Conservation (phyloP, 1,140 invertebrate species). For the Psilanteris sp. region DNA sequence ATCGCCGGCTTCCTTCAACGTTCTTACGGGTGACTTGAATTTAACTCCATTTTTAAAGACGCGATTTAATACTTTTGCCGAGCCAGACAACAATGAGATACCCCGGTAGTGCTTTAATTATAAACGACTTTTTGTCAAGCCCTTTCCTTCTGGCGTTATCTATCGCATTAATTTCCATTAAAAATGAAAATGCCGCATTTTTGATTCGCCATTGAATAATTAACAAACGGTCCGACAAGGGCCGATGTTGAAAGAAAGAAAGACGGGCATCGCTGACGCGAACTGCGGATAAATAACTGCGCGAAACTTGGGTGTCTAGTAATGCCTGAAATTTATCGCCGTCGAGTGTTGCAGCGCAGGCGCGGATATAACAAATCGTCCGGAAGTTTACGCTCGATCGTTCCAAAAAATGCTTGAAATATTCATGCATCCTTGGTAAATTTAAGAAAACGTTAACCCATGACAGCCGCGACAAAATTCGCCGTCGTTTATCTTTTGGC, state of each 20-base stretch:
- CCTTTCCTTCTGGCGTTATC: conserved; percentile 16
- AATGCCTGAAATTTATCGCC: conserved; percentile 59
- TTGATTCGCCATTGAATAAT: conserved; percentile 46
- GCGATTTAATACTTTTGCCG: conserved; percentile 55
- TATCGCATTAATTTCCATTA: conserved; percentile 48
- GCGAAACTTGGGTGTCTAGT: conserved; percentile 52
- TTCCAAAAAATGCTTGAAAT: conserved; percentile 55
- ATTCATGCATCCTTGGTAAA: conserved; percentile 43
- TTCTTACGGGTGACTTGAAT: conserved; percentile 59
- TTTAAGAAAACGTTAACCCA: conserved; percentile 36
- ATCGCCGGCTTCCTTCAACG: conserved; percentile 47
- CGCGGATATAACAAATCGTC: conserved; percentile 63
- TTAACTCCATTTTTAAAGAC: conserved; percentile 62
- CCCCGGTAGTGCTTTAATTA: conserved; percentile 45
- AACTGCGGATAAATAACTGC: conserved; percentile 48
- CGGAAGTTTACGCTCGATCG: conserved; percentile 65
- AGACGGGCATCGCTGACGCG: neutral
- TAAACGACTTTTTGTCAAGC: conserved; percentile 46
- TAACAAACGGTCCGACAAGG: conserved; percentile 9
- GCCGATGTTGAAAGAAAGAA: neutral
- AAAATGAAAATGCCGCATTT: conserved; percentile 30
- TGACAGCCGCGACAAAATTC: conserved; percentile 29
- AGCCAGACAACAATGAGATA: conserved; percentile 51
- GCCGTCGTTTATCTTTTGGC: conserved; percentile 29
- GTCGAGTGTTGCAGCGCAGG: conserved; percentile 48